Conservation (phyloP, 2,888 invertebrate species). For the Sesia bembeciformis region DNA sequence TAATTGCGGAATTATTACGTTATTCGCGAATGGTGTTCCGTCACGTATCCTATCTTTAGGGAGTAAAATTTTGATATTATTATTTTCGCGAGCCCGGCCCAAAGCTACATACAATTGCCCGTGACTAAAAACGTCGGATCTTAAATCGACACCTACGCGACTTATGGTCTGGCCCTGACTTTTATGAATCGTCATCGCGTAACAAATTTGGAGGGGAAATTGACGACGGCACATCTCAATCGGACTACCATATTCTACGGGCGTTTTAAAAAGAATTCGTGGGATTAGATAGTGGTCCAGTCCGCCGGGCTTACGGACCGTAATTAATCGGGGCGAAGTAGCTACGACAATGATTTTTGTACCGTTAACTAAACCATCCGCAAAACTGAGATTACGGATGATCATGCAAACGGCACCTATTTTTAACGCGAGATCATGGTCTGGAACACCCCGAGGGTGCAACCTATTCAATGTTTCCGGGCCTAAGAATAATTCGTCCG, state of each 20-base stretch:
- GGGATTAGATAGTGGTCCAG: slow-evolving; percentile 5
- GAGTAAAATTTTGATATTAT: not conserved
- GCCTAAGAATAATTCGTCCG: not conserved
- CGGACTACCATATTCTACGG: not conserved
- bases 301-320: slow-evolving; percentile 3
- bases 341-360: slow-evolving; percentile 6
- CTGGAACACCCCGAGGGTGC: not conserved
- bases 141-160: slow-evolving; percentile 6
- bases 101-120: slow-evolving; percentile 6
- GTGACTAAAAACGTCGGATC: slow-evolving; percentile 6
- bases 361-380: slow-evolving; percentile 7
- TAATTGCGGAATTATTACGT: not conserved
- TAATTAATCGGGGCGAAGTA: slow-evolving; percentile 5
- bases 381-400: slow-evolving; percentile 7
- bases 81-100: slow-evolving; percentile 1
- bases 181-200: slow-evolving; percentile 10
- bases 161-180: slow-evolving; percentile 7
- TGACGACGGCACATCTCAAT: slow-evolving; percentile 6
- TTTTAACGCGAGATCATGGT: slow-evolving; percentile 3
- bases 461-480: not conserved
- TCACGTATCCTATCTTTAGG: not conserved
- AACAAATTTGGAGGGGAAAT: slow-evolving; percentile 6
- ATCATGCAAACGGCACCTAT: slow-evolving; percentile 6
- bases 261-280: slow-evolving; percentile 1
- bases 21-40: not conserved